Conservation (phyloP, 2,888 invertebrate genomes). For the Synergus gifuensis region DNA sequence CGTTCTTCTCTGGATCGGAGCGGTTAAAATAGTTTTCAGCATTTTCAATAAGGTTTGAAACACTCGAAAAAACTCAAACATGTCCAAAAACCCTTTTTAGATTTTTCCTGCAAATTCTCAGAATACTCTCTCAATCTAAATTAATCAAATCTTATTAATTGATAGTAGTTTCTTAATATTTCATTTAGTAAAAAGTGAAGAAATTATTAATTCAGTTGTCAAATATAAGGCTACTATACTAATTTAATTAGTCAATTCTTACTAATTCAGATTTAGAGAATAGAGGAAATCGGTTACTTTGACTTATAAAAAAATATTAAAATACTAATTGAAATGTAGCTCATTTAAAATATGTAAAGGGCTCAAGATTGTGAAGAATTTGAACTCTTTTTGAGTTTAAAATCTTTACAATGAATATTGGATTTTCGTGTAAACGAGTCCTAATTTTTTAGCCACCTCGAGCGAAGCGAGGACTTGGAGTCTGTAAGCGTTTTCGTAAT, state of each 20-base stretch:
- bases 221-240: too few relatives aligned
- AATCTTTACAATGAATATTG: background rate
- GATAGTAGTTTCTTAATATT: too few relatives aligned
- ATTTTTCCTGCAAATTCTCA: background rate
- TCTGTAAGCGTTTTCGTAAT: slow-evolving; percentile 45
- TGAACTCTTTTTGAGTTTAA: background rate
- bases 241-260: too few relatives aligned
- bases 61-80: background rate
- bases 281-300: too few relatives aligned
- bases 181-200: too few relatives aligned
- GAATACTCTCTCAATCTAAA: too few relatives aligned
- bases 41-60: slow-evolving; percentile 54
- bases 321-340: too few relatives aligned
- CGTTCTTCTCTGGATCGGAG: slow-evolving; percentile 66
- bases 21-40: slow-evolving; percentile 59
- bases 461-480: slow-evolving; percentile 42
- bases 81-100: background rate
- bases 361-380: background rate
- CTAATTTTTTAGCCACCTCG: slow-evolving; percentile 54
- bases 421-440: slow-evolving; percentile 14
- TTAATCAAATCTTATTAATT: too few relatives aligned
- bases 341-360: background rate
- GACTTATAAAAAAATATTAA: too few relatives aligned
- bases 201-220: too few relatives aligned
- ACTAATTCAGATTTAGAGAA: too few relatives aligned